A percentile compares a stretch with the other conserved stretches of the same genome.
These are phyloP conservation scores for Mythimna pallens DNA, from an alignment of 2,888 invertebrate species.

Conservation along the genomic window DNA sequence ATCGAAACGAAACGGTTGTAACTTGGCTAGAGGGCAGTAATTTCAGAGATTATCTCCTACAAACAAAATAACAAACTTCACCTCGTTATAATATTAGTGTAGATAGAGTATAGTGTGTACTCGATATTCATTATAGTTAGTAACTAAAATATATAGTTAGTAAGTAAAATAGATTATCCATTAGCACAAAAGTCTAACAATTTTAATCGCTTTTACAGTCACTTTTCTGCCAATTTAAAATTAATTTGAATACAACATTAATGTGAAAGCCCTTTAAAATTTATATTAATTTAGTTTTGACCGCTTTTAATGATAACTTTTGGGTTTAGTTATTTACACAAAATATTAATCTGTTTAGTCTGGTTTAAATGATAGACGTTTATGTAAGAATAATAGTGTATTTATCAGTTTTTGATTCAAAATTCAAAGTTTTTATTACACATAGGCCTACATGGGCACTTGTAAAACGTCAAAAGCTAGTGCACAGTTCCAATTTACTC, in stretches of 20 bases:
- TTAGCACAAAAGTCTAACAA: not conserved
- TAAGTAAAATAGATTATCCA: slow-evolving; percentile 1
- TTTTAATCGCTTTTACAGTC: not conserved
- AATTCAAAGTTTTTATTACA: no score
- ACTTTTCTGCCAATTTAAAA: slow-evolving; percentile 2
- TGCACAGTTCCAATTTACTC: no score
- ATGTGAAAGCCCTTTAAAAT: slow-evolving; percentile 10
- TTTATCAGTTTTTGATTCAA: not conserved
- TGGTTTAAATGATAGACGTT: slow-evolving; percentile 11
- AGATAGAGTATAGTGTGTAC: no score
- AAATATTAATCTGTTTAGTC: slow-evolving; percentile 17
- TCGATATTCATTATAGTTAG: no score
- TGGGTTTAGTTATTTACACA: not conserved
- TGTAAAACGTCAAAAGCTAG: no score
- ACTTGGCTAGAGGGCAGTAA: no score
- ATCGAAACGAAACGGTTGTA: no score
- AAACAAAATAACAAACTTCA: no score
- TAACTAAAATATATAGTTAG: no score
- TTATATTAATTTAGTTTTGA: slow-evolving; percentile 24
- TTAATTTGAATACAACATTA: slow-evolving; percentile 15
- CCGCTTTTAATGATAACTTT: slow-evolving; percentile 29
- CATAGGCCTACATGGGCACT: no score
- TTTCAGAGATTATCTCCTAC: no score
- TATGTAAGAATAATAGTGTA: not conserved
- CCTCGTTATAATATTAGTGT: no score